Base-by-base conservation (phyloP, 2,797 vertebrate genomes). In the Catostomus latipinnis region DNA sequence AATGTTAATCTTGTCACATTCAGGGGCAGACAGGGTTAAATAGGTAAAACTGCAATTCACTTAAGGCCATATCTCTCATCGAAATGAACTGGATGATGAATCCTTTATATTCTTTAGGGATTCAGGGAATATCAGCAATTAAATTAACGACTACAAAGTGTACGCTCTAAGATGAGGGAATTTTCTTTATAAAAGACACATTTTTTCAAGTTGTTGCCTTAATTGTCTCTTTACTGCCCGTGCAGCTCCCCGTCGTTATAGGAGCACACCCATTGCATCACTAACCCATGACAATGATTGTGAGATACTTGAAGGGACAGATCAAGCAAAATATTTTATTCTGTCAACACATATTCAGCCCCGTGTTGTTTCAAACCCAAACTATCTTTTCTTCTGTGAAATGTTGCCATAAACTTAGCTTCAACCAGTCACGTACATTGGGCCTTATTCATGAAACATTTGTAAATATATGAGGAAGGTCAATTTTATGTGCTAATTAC, bases 121-220 rank as follows among this genome's bases (percentile, higher is more conserved):
- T 93, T 93, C 81, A 84, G 90, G 79, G 70, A 93, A 93, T 91
- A 91, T 90, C 91, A 86, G 93, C 94, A 95, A 95, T 96, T 95
- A 95, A 95, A 96, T 95, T 94, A 96, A 94, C 94, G 93, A 94
- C 94, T 95, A 94, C 94, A 94, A 95, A 95, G 93, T 95, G 94
- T 93, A 94, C 90, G 91, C 92, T 93, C 87, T 81, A 91, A 94
- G 92, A 95, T 91, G 93, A 34, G 62, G 18, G 54, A 93, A 94
- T 93, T 18, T 18, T 18, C 16, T 18, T 18, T 92, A 94, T 34
- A 94, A 93, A 93, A 92, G 86, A 90, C 92, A 93, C 94, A 92
- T 94, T 92, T 92, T 94, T 91, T 92, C 93, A 94, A 94, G 93
- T 94, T 94, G 94, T 94, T 94, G 94, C 93, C 93, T 94, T 95